phyloP scores from a whole-genome alignment of 1,140 invertebrate species.

The Agrypnia vestita region DNA sequence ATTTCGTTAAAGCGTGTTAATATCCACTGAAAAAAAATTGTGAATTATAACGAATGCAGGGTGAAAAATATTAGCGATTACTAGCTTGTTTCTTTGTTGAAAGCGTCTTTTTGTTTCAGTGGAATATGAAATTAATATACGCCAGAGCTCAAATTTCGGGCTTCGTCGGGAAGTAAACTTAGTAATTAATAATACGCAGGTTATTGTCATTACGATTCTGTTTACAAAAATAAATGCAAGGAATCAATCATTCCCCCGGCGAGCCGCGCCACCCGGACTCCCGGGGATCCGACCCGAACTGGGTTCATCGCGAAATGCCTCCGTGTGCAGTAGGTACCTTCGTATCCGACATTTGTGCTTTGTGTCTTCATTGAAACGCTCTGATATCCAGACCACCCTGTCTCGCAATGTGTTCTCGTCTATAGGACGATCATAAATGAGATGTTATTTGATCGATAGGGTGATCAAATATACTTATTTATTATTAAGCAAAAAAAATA shows the following conservation, averaged over 20 bases:
- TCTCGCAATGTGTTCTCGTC: conserved; percentile 31
- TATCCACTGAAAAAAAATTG: too few relatives aligned
- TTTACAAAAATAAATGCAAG: neutral
- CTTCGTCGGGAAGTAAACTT: too few relatives aligned
- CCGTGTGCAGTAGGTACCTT: conserved; percentile 12
- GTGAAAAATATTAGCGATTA: too few relatives aligned
- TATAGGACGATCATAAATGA: conserved; percentile 18
- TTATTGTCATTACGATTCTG: too few relatives aligned
- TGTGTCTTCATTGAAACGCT: conserved; percentile 51
- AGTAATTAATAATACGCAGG: too few relatives aligned
- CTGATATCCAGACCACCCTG: conserved; percentile 49
- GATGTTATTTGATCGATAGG: neutral
- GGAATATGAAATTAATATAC: too few relatives aligned
- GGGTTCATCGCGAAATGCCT: conserved; percentile 14
- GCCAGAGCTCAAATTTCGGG: too few relatives aligned
- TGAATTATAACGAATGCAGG: too few relatives aligned
- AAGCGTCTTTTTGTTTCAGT: too few relatives aligned
- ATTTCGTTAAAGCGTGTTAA: too few relatives aligned
- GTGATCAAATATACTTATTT: neutral
- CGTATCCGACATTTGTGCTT: conserved; percentile 49
- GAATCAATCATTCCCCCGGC: conserved; percentile 19
- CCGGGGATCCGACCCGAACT: neutral
- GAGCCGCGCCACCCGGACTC: conserved; percentile 19
- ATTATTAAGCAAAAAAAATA: neutral
- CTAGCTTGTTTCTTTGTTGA: too few relatives aligned